Base-by-base conservation (phyloP, 2,888 invertebrate species). In the Agrochola lota region DNA sequence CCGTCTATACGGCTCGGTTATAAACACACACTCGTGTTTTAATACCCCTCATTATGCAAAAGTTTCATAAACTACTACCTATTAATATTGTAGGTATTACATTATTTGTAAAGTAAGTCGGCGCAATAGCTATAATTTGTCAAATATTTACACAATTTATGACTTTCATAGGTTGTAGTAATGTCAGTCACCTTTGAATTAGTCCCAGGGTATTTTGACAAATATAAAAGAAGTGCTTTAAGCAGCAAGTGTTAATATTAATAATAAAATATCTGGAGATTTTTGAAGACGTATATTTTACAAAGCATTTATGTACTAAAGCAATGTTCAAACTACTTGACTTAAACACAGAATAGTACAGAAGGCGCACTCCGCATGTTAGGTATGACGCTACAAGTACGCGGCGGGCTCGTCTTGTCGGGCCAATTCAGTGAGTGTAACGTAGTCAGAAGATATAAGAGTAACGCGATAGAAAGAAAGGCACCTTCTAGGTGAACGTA, bases 241-340 rank as follows among this genome's bases (percentile, higher is more conserved):
- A 71, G 72, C 76, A 75, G 80, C 77, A 75, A 30, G 78, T 81
- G 85, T 64, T 62, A 84, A 52, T 64, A 64, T 60, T 80, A 87
- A 85, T 49, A 63, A 74, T 73, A 72, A 71, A 82, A 81, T 73
- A 89, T 90, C 92, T 92, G 95, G 94, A 94, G 94, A 92, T 94
- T 94, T 94, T 92, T 91, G 93, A 94, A 94, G 94, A 93, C 90
- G 91, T 88, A 84, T 89, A 85, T 80, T 79, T 77, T 76, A 85
- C 74, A 84, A 91, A 91, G 88, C 90, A 75, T 76, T 76, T 74
- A 70, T 55, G 55, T 73, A 83, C 75, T 70, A 40, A 77, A 84
- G 79, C 77, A 67, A 70, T 66, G 64, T 74, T 77, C 63, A 68
- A 80, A 80, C 83, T 85, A 85, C 77, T 74, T 59, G 40, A 60